These are phyloP conservation scores for Chromis chromis DNA, from an alignment of 2,797 vertebrate genomes.

Conservation along the genomic window DNA sequence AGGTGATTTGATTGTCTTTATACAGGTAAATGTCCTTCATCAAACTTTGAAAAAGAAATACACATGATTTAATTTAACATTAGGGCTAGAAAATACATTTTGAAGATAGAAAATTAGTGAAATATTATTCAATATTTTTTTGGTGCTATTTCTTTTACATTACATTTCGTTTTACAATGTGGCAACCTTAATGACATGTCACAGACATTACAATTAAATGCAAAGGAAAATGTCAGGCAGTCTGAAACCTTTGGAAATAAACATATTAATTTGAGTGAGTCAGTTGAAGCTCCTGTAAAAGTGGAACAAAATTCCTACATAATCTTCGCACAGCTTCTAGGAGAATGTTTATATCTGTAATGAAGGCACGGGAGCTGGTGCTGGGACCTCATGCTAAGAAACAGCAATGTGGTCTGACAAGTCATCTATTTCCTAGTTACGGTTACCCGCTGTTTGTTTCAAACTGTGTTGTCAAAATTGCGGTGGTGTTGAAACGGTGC, in stretches of 20 bases:
- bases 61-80: no score
- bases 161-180: background rate
- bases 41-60: no score
- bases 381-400: conserved; percentile 27
- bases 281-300: background rate
- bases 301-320: background rate
- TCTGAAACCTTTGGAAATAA: background rate
- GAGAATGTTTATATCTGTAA: background rate
- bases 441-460: conserved; percentile 28
- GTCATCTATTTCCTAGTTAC: conserved; percentile 43
- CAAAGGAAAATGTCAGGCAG: background rate
- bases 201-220: background rate
- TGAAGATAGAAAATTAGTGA: no score
- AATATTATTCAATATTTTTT: no score
- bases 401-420: conserved; percentile 43
- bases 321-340: background rate
- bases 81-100: no score
- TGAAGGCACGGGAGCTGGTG: background rate
- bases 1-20: no score
- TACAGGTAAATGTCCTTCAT: no score
- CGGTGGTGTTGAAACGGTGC: conserved; percentile 16
- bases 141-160: no score
- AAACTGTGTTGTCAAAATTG: conserved; percentile 31
- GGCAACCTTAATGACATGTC: background rate
- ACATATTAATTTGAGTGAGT: background rate